Conservation (phyloP, 2,888 invertebrate species). For the Anoplius nigerrimus region DNA sequence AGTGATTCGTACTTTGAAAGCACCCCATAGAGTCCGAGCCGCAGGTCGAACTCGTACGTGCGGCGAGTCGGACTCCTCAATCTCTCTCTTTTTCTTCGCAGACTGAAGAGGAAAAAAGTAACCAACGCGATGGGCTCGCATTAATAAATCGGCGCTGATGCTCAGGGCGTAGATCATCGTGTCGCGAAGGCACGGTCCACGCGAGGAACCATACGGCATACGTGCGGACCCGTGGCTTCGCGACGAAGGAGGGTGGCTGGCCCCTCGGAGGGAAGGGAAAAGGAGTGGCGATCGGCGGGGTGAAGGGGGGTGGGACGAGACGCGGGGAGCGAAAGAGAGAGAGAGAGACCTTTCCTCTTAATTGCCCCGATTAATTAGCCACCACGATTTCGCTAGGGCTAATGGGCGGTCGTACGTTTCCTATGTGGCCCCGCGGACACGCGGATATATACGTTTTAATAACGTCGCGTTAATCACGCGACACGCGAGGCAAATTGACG, state of each 20-base stretch:
- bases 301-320: conserved; percentile 28
- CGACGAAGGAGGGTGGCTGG: conserved; percentile 2
- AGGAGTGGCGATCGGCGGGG: neutral
- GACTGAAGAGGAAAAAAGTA: conserved; percentile 23
- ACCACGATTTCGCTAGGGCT: conserved; percentile 64
- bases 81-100: neutral
- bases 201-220: conserved; percentile 35
- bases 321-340: conserved; percentile 11
- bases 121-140: conserved; percentile 51
- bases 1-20: conserved; percentile 38
- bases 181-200: conserved; percentile 57
- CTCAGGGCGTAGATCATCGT: conserved; percentile 65
- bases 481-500: conserved; percentile 56
- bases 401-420: conserved; percentile 68
- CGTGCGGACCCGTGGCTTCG: conserved; percentile 28
- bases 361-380: conserved; percentile 73
- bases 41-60: conserved; percentile 8
- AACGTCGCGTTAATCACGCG: conserved; percentile 59
- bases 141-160: conserved; percentile 63
- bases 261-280: conserved; percentile 3
- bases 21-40: conserved; percentile 39
- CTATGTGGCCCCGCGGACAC: conserved; percentile 47
- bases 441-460: conserved; percentile 59
- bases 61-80: too few relatives aligned
- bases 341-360: conserved; percentile 54